These are phyloP conservation scores for Agonum fuliginosum DNA, from an alignment of 2,888 invertebrate species.

Conservation along the genomic window DNA sequence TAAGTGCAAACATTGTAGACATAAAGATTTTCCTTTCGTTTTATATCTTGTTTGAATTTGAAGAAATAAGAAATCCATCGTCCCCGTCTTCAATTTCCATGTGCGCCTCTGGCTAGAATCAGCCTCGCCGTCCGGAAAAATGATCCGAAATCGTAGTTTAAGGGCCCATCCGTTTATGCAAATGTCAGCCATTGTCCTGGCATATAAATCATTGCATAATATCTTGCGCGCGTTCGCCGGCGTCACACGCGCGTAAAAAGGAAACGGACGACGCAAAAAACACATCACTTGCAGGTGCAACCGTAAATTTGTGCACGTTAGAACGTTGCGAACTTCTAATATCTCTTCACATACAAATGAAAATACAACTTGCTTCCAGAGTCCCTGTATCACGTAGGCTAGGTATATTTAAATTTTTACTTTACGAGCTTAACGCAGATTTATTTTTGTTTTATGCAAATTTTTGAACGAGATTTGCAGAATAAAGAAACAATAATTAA, in stretches of 20 bases:
- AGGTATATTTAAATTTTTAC: no score
- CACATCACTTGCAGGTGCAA: slow-evolving; percentile 56
- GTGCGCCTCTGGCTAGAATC: not conserved
- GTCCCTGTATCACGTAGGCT: not conserved
- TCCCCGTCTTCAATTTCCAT: not conserved
- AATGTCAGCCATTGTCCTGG: slow-evolving; percentile 56
- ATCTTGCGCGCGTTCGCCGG: slow-evolving; percentile 42
- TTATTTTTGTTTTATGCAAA: no score
- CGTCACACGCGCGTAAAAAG: slow-evolving; percentile 33
- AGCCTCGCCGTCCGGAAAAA: slow-evolving; percentile 12
- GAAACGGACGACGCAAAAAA: slow-evolving; percentile 49
- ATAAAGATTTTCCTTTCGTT: no score
- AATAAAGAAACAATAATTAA: no score
- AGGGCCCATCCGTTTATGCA: slow-evolving; percentile 55
- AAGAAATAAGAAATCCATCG: no score
- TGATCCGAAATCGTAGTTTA: slow-evolving; percentile 54
- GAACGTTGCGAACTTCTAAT: slow-evolving; percentile 27
- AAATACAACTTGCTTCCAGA: not conserved
- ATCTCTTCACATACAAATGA: slow-evolving; percentile 19
- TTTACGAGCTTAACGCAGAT: no score
- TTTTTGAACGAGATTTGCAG: no score
- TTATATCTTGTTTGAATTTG: no score
- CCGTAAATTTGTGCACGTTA: slow-evolving; percentile 48
- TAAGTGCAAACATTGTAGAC: no score
- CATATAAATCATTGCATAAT: slow-evolving; percentile 58